These are phyloP conservation scores for Megalops cyprinoides DNA, from an alignment of 2,797 vertebrate genomes.

Conservation along the genomic window DNA sequence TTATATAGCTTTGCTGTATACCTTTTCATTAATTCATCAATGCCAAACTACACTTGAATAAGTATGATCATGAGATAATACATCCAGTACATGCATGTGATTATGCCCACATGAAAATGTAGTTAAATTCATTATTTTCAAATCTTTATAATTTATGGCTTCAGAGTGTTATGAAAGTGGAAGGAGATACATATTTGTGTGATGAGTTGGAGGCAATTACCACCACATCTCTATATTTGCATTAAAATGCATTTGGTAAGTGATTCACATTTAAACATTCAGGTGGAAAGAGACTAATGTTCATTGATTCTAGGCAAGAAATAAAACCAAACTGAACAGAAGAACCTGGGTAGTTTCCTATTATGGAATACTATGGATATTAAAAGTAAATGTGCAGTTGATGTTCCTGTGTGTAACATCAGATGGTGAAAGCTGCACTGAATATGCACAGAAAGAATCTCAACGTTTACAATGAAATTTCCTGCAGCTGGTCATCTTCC, in stretches of 20 bases:
- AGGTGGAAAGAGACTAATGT: slow-evolving; percentile 13
- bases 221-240: not conserved
- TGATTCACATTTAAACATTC: slow-evolving; percentile 16
- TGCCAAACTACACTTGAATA: too few relatives aligned
- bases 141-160: too few relatives aligned
- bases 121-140: too few relatives aligned
- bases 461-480: too few relatives aligned
- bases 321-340: not conserved
- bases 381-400: not conserved
- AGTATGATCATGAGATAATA: not conserved
- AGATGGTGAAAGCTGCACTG: not conserved
- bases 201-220: not conserved
- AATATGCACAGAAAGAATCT: not conserved
- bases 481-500: too few relatives aligned
- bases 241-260: not conserved
- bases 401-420: not conserved
- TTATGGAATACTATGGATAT: not conserved
- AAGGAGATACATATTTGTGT: not conserved
- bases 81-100: not conserved
- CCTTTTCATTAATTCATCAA: too few relatives aligned
- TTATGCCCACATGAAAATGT: too few relatives aligned
- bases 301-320: slow-evolving; percentile 15
- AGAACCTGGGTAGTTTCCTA: not conserved
- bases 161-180: not conserved
- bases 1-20: too few relatives aligned